A percentile compares a stretch with the other conserved stretches of the same genome.
Conservation (phyloP, 2,888 invertebrate genomes). For the Pemphredon lugubris region DNA sequence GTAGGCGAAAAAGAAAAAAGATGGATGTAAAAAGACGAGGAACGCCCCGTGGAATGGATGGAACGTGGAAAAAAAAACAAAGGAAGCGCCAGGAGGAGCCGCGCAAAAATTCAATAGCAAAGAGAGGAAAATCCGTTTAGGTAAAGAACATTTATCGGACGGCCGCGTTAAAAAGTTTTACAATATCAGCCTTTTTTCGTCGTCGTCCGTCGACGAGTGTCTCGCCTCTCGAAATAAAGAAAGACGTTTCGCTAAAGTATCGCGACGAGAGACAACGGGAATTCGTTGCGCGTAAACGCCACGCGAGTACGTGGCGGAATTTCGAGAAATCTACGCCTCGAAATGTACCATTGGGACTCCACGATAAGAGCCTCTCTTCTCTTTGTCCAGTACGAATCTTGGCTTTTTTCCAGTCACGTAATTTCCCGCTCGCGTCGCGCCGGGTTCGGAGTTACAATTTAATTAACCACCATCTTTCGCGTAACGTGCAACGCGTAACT, state of each 20-base stretch:
- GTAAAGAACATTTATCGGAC: not conserved
- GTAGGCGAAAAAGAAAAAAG: constrained; percentile 38
- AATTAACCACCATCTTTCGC: constrained; percentile 31
- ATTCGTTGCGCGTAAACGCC: constrained; percentile 8
- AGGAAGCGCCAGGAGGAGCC: constrained; percentile 19
- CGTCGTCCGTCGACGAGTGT: no score
- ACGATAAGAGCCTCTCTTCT: not conserved
- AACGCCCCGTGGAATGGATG: constrained; percentile 12
- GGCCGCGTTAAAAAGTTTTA: no score
- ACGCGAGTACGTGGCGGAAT: constrained; percentile 34
- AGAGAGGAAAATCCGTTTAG: not conserved
- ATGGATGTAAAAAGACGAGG: not conserved
- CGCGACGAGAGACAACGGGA: constrained; percentile 20
- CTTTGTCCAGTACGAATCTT: constrained; percentile 26
- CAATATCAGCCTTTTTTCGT: no score
- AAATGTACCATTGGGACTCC: not conserved
- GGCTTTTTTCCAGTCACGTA: constrained; percentile 57
- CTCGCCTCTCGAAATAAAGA: no score
- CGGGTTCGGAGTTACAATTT: constrained; percentile 38
- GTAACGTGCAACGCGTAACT: constrained; percentile 1
- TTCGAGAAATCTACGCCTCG: constrained; percentile 40
- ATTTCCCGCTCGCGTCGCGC: constrained; percentile 5
- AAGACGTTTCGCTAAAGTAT: no score
- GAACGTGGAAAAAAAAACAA: constrained; percentile 27
- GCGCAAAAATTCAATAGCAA: constrained; percentile 6